These are phyloP conservation scores for Orycteropus afer DNA, from an alignment of 2,113 vertebrate species.

Conservation along the genomic window DNA sequence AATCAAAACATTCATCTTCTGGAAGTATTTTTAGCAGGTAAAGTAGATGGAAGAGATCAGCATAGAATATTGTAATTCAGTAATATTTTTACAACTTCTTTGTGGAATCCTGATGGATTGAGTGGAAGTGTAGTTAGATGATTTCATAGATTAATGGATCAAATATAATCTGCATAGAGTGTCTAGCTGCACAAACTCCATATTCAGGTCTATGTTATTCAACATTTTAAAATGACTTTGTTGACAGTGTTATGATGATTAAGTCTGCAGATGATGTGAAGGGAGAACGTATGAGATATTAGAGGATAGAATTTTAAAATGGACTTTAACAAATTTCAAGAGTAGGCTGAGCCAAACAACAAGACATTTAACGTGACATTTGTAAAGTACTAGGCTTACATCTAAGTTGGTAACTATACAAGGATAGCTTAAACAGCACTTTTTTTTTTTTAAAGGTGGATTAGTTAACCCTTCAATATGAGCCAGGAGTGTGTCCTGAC, in stretches of 20 bases:
- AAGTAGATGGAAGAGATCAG: background rate
- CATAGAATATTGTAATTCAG: background rate
- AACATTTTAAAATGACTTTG: constrained; percentile 2
- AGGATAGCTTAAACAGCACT: background rate
- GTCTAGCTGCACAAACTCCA: no score
- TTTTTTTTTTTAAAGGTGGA: background rate
- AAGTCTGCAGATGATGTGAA: background rate
- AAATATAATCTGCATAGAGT: no score
- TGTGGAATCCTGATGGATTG: no score
- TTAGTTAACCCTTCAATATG: background rate
- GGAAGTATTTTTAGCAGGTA: background rate
- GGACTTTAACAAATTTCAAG: background rate
- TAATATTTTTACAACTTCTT: background rate
- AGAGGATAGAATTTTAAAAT: background rate
- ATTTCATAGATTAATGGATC: no score
- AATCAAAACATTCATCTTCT: background rate
- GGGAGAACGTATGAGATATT: background rate
- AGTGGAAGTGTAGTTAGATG: no score
- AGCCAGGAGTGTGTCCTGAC: background rate
- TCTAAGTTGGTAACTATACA: background rate
- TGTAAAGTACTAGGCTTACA: background rate
- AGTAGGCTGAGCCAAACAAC: background rate
- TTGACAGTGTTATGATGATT: background rate
- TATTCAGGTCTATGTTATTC: background rate
- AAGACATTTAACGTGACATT: constrained; percentile 15